These are phyloP conservation scores for Chalcosyrphus nemorum DNA, from an alignment of 2,888 invertebrate genomes.

Conservation along the genomic window DNA sequence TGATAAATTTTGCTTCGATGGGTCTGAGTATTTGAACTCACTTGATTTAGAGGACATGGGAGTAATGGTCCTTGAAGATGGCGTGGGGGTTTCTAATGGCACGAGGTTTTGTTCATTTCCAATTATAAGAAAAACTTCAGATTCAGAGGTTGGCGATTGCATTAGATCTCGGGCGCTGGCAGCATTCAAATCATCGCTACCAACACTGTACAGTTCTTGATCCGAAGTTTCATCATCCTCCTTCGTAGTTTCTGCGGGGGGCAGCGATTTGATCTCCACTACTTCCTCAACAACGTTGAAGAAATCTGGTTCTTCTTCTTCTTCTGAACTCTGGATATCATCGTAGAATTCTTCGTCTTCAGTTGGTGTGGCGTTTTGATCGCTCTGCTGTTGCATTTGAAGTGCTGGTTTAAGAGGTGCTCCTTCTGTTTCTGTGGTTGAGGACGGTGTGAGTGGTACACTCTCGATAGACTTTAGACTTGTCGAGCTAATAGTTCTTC, in stretches of 20 bases:
- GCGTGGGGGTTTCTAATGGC: slow-evolving; percentile 7
- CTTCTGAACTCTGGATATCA: slow-evolving; percentile 76
- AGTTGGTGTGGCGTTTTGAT: neutral
- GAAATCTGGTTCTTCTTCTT: slow-evolving; percentile 74
- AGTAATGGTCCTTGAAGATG: slow-evolving; percentile 72
- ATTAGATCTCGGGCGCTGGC: slow-evolving; percentile 50
- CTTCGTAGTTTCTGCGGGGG: too few species aligned
- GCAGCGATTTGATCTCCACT: too few species aligned
- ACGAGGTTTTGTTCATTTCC: slow-evolving; percentile 32
- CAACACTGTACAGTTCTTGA: slow-evolving; percentile 77
- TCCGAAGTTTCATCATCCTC: slow-evolving; percentile 75
- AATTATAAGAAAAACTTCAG: slow-evolving; percentile 75
- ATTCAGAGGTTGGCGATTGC: slow-evolving; percentile 74
- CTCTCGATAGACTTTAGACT: slow-evolving; percentile 73
- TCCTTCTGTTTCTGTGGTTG: neutral
- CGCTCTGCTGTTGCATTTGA: neutral
- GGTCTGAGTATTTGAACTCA: slow-evolving; percentile 80
- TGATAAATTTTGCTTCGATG: slow-evolving; percentile 80
- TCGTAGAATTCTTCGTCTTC: slow-evolving; percentile 77
- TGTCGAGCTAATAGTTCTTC: slow-evolving; percentile 74
- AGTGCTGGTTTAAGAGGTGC: neutral
- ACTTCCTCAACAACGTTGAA: slow-evolving; percentile 53
- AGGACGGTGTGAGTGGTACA: neutral
- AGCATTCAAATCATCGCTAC: slow-evolving; percentile 75
- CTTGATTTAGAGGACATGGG: slow-evolving; percentile 75